Evolutionary conservation across 2,888 invertebrate genomes (phyloP).

Genomic region (Lepidocyrtoides sp.): DNA sequence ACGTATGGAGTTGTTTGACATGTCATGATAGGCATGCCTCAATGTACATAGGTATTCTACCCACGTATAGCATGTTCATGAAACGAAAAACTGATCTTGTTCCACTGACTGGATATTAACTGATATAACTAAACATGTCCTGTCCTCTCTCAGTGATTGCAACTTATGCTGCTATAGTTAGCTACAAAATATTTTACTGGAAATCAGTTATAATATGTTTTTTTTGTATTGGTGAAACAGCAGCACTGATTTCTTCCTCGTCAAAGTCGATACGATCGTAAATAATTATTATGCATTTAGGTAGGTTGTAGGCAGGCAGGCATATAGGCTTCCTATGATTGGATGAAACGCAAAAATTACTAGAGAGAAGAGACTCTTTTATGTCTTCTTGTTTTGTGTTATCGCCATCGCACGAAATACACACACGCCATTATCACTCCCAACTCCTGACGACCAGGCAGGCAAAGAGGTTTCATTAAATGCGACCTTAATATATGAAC

Average conservation of each 20-base stretch:
- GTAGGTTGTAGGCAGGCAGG: background rate
- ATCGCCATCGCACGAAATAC: too few species aligned
- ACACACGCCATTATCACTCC: background rate
- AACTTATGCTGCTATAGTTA: too few species aligned
- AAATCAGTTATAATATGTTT: too few species aligned
- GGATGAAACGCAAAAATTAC: constrained; percentile 10
- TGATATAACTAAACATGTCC: background rate
- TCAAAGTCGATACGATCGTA: too few species aligned
- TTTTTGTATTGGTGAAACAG: too few species aligned
- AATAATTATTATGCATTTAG: background rate
- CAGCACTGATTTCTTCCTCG: too few species aligned
- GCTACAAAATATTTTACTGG: too few species aligned
- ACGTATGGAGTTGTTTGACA: too few species aligned
- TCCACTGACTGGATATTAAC: background rate
- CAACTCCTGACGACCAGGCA: constrained; percentile 18
- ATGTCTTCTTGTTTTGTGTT: background rate
- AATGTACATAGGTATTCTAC: too few species aligned
- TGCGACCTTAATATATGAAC: constrained; percentile 72
- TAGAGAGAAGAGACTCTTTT: background rate
- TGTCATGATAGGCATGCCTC: too few species aligned
- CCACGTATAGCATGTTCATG: background rate
- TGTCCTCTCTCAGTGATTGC: too few species aligned
- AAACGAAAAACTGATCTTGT: background rate
- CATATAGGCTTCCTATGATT: background rate
- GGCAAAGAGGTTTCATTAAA: constrained; percentile 58